phyloP scores from a whole-genome alignment of 2,113 vertebrate genomes.

The Leptodactylus fuscus region DNA sequence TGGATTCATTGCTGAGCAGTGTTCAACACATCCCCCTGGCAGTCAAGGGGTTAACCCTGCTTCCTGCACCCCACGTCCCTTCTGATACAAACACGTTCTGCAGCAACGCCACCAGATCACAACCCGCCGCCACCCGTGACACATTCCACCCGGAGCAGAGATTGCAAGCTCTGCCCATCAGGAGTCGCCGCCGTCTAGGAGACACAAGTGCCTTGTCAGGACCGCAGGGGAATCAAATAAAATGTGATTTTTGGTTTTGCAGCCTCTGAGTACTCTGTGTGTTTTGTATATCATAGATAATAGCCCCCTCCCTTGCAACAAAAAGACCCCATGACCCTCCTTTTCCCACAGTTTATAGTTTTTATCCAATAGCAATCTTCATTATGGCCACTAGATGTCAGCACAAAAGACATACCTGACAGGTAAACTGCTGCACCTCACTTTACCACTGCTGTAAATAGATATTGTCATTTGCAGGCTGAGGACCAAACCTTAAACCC shows the following conservation, averaged over 20 bases:
- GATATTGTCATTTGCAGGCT: too few species aligned
- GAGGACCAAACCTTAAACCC: too few species aligned
- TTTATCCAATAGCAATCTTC: too few species aligned
- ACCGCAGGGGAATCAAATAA: neutral
- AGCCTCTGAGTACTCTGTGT: neutral
- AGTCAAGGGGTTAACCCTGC: slow-evolving; percentile 11
- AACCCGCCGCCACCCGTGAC: neutral
- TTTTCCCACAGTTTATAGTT: too few species aligned
- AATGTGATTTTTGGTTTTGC: slow-evolving; percentile 12
- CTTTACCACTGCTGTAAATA: neutral
- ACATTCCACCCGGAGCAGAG: slow-evolving; percentile 13
- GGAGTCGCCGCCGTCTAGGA: neutral
- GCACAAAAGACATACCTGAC: too few species aligned
- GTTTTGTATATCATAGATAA: neutral
- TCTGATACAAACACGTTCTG: neutral
- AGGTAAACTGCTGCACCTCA: neutral
- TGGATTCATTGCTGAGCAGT: slow-evolving; percentile 10
- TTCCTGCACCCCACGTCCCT: neutral
- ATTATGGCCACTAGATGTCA: too few species aligned
- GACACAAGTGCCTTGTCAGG: neutral
- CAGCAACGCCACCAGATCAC: neutral
- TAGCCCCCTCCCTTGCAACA: neutral
- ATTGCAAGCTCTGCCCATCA: neutral
- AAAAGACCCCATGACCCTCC: too few species aligned
- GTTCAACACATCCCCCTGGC: neutral